These are phyloP conservation scores for Eupeodes luniger DNA, from an alignment of 2,888 invertebrate species.

Conservation along the genomic window DNA sequence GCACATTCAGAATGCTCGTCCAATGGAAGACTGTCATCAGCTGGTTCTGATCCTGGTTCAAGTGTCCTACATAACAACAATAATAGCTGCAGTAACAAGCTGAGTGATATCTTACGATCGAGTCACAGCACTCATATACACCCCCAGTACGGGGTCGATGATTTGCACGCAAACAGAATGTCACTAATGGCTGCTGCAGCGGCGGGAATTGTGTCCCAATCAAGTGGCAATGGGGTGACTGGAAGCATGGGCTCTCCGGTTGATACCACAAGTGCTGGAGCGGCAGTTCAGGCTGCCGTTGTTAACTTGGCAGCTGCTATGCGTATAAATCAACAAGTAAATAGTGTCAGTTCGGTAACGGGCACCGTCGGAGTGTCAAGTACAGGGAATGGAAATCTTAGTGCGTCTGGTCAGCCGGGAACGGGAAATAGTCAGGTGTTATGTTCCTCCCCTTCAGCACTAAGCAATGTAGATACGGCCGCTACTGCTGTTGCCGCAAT, in stretches of 20 bases:
- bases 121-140: slow-evolving; percentile 80
- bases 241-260: slow-evolving; percentile 84
- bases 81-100: slow-evolving; percentile 85
- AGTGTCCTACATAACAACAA: slow-evolving; percentile 85
- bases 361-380: slow-evolving; percentile 53
- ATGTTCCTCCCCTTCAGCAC: slow-evolving; percentile 82
- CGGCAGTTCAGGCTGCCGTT: slow-evolving; percentile 89
- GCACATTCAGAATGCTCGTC: slow-evolving; percentile 95
- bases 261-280: slow-evolving; percentile 85
- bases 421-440: slow-evolving; percentile 76
- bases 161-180: slow-evolving; percentile 87
- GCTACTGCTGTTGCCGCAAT: slow-evolving; percentile 86
- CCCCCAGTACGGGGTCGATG: slow-evolving; percentile 88
- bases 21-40: slow-evolving; percentile 91
- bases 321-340: slow-evolving; percentile 85
- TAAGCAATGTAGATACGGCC: slow-evolving; percentile 79
- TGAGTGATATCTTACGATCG: slow-evolving; percentile 82
- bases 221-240: slow-evolving; percentile 85
- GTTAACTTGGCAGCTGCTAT: slow-evolving; percentile 91
- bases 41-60: slow-evolving; percentile 89
- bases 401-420: slow-evolving; percentile 36
- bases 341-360: slow-evolving; percentile 65
- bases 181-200: slow-evolving; percentile 89
- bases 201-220: slow-evolving; percentile 87
- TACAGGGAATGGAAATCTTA: slow-evolving; percentile 37